A percentile compares a stretch with the other conserved stretches of the same genome.
These are phyloP conservation scores for Hirtodrosophila cameraria DNA, from an alignment of 2,888 invertebrate genomes.

Conservation along the genomic window DNA sequence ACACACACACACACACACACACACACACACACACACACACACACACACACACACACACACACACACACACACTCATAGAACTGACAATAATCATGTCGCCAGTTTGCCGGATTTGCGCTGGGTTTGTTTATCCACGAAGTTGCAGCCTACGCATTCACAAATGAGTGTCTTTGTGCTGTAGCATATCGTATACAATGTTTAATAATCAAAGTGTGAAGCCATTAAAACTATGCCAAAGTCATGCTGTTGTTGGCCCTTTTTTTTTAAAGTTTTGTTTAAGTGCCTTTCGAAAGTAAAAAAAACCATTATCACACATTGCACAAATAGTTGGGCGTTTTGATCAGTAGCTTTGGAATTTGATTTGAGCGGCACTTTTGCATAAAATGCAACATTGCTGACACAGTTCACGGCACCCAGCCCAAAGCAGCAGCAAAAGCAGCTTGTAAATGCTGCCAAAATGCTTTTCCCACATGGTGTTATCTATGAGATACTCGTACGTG, in stretches of 20 bases:
- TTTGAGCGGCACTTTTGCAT: conserved; percentile 56
- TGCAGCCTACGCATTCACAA: conserved; percentile 42
- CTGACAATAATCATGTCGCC: conserved; percentile 66
- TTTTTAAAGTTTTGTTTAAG: conserved; percentile 21
- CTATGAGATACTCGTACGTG: conserved; percentile 47
- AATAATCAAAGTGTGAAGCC: conserved; percentile 37
- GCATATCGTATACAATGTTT: conserved; percentile 14
- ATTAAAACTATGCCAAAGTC: conserved; percentile 74
- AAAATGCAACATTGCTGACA: conserved; percentile 68
- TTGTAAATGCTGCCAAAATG: conserved; percentile 67
- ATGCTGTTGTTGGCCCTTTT: conserved; percentile 62
- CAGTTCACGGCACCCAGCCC: conserved; percentile 68
- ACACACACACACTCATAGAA: conserved; percentile 11
- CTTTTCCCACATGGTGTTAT: conserved; percentile 66
- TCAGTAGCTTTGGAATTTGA: conserved; percentile 41
- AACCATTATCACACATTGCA: conserved; percentile 58
- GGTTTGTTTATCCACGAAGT: conserved; percentile 47
- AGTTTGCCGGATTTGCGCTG: conserved; percentile 44
- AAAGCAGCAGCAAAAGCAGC: conserved; percentile 18
- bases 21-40: conserved; percentile 43
- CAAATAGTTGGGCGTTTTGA: conserved; percentile 48
- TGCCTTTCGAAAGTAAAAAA: conserved; percentile 45
- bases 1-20: conserved; percentile 37
- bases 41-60: background rate
- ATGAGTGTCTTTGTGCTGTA: conserved; percentile 17